phyloP scores from a whole-genome alignment of 2,888 invertebrate genomes.

The Polydrusus cervinus region DNA sequence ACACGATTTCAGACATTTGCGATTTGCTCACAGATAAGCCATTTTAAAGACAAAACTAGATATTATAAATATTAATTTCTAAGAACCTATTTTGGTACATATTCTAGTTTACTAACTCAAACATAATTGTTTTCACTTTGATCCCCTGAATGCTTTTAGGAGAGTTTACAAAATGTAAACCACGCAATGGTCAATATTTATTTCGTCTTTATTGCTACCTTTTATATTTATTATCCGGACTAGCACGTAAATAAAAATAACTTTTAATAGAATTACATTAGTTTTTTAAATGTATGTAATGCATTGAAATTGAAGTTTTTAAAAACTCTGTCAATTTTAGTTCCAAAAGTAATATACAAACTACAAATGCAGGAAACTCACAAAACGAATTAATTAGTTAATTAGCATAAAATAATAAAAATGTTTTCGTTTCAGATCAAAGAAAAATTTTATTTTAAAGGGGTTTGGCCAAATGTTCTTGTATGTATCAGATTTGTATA shows the following conservation, averaged over 20 bases:
- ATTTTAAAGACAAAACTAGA: no score
- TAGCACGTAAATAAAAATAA: no score
- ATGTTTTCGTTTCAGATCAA: not conserved
- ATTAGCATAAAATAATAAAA: not conserved
- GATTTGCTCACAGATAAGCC: no score
- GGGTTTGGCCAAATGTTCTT: no score
- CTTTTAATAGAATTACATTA: no score
- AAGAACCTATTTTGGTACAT: no score
- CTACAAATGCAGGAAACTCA: not conserved
- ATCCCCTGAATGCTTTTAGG: not conserved
- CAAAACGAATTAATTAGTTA: not conserved
- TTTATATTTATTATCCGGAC: not conserved
- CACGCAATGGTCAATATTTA: not conserved
- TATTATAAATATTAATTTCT: no score
- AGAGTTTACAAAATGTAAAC: not conserved
- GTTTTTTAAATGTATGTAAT: not conserved
- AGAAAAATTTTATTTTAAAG: not conserved
- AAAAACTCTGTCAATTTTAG: not conserved
- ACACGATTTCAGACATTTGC: no score
- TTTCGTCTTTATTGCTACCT: not conserved
- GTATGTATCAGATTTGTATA: no score
- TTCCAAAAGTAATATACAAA: slow-evolving; percentile 2
- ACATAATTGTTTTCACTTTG: not conserved
- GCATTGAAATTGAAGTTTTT: not conserved
- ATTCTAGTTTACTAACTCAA: no score